Conservation (phyloP, 2,888 invertebrate species). For the Dermolepida albohirtum region DNA sequence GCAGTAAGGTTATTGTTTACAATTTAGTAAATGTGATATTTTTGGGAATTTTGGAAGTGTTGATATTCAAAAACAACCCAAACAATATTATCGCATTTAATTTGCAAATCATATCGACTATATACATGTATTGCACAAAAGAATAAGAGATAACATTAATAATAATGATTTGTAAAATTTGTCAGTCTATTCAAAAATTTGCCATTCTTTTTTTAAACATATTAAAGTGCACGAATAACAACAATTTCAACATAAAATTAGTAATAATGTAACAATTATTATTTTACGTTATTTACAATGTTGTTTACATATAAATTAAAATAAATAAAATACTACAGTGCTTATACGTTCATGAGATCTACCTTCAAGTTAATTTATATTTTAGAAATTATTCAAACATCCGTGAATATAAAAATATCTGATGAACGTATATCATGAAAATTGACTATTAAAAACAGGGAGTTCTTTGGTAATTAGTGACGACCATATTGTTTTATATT, state of each 20-base stretch:
- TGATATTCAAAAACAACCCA: not conserved
- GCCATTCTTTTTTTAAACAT: conserved; percentile 6
- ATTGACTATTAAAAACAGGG: conserved; percentile 19
- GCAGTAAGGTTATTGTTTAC: no score
- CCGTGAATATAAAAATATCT: not conserved
- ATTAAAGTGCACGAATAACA: conserved; percentile 15
- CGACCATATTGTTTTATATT: conserved; percentile 49
- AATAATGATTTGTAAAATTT: conserved; percentile 3
- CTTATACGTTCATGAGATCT: not conserved
- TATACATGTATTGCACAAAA: conserved; percentile 6
- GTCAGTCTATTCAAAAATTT: conserved; percentile 35
- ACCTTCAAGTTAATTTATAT: not conserved
- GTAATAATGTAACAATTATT: conserved; percentile 17
- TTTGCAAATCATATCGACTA: conserved; percentile 7
- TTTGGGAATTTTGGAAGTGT: no score
- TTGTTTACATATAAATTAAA: conserved; percentile 26
- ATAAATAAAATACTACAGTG: conserved; percentile 25
- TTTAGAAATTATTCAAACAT: not conserved
- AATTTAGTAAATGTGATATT: no score
- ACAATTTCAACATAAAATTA: conserved; percentile 11
- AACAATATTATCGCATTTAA: conserved; percentile 2
- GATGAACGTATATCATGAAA: conserved; percentile 6
- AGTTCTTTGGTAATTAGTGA: conserved; percentile 38
- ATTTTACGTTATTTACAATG: conserved; percentile 28
- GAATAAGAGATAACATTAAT: not conserved